phyloP scores from a whole-genome alignment of 2,113 vertebrate species.

The Dicrurus megarhynchus region DNA sequence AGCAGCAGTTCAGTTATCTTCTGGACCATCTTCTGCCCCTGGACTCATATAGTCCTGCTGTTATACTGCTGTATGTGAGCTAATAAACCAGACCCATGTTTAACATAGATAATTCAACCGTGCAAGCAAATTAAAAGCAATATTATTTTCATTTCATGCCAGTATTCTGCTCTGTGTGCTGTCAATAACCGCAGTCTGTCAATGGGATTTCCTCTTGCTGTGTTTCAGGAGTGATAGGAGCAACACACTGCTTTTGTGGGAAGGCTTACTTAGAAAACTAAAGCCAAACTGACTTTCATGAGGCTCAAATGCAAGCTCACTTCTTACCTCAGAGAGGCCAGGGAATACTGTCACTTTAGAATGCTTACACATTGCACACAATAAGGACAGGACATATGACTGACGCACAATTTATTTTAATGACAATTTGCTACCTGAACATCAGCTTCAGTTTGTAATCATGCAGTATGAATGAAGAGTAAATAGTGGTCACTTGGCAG shows the following conservation, averaged over 20 bases:
- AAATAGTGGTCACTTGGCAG: not conserved
- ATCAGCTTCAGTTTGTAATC: not conserved
- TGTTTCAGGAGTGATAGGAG: not conserved
- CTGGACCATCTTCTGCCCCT: not conserved
- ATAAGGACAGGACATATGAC: not conserved
- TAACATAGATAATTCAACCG: not conserved
- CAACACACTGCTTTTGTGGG: accelerated
- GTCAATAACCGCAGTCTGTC: not conserved
- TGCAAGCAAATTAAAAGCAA: not conserved
- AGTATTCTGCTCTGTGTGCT: not conserved
- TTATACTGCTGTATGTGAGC: not conserved
- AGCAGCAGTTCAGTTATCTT: not conserved
- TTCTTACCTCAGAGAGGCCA: not conserved
- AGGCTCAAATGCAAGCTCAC: not conserved
- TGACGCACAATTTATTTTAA: not conserved
- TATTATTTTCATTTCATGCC: not conserved
- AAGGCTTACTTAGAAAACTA: not conserved
- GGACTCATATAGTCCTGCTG: not conserved
- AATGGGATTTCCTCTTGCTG: not conserved
- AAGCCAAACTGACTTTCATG: not conserved
- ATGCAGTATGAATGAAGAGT: not conserved
- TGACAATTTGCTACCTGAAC: not conserved
- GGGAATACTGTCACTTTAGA: not conserved
- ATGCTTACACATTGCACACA: not conserved
- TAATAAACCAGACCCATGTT: not conserved